Base-by-base conservation (phyloP, 2,797 vertebrate genomes). In the Acridotheres tristis region DNA sequence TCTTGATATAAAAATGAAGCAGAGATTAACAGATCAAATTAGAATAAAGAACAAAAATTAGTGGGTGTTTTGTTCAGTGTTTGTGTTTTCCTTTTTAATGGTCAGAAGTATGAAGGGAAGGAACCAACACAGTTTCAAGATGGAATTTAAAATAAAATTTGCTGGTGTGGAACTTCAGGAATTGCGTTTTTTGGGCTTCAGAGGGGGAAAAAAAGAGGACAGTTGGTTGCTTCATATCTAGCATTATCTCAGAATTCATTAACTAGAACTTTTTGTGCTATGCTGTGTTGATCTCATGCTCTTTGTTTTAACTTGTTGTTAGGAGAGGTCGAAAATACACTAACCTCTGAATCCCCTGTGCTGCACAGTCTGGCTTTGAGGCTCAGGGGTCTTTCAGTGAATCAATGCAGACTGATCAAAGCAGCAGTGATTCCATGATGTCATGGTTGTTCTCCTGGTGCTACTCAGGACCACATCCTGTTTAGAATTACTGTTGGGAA, bases 121-220 rank as follows among this genome's bases (percentile, higher is more conserved):
- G 11, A 54, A 38, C 1, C 8, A 73, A 62, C 6, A 65, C 2
- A 51, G 4, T 80, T 80, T 91, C 18, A 51, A 27, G 43, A 42
- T 3, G n/a, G 26, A 57, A 67, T 51, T 84, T 22, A 61, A 20
- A 61, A 20, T 67, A 89, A 45, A 75, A 34, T 10, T 75, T 81
- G 32, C 12, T 72, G 14, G 8, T 38, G 13, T 63, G 36, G 74
- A 69, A 59, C 10, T 77, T 83, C 27, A 71, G 26, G 30, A 75
- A 42, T 0, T 38, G 13, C 1, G 3, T 13, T 61, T 81, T 4
- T n/a, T 67, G 7, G 14, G 11, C 7, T 68, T 21, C 11, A 8
- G 26, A 42, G 1, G 1, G 2, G 3, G 5, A 1, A 40, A 1
- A 30, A 51, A 80, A 50, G 3, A 74, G 4, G 9, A 48, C 12